Conservation (phyloP, 2,888 invertebrate species). For the Physocephala rufipes region DNA sequence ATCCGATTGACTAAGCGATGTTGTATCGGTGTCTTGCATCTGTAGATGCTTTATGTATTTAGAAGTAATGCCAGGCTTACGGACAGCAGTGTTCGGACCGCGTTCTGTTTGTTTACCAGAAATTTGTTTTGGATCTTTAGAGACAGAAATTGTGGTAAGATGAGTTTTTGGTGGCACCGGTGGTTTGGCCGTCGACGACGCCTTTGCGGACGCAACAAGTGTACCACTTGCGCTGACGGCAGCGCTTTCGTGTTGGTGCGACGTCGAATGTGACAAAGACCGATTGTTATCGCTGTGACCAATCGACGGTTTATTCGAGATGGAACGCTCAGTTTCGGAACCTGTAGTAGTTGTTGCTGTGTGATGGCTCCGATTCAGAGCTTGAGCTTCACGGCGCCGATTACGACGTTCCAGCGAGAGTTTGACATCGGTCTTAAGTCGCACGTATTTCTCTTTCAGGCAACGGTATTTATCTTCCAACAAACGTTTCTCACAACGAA, state of each 20-base stretch:
- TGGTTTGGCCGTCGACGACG: constrained; percentile 47
- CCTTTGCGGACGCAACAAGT: constrained; percentile 27
- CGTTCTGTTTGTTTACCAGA: constrained; percentile 49
- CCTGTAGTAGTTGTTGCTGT: constrained; percentile 77
- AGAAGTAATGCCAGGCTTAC: constrained; percentile 59
- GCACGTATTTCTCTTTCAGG: constrained; percentile 82
- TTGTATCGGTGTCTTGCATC: constrained; percentile 58
- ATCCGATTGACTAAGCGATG: constrained; percentile 64
- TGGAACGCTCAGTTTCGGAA: constrained; percentile 82
- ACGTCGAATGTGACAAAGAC: constrained; percentile 55
- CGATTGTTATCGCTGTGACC: constrained; percentile 65
- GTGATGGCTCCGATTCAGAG: constrained; percentile 54
- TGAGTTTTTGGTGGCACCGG: constrained; percentile 61
- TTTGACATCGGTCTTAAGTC: constrained; percentile 82
- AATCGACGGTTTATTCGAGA: constrained; percentile 73
- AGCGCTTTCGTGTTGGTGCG: constrained; percentile 47
- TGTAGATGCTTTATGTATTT: constrained; percentile 64
- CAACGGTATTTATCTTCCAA: constrained; percentile 82
- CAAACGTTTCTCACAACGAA: constrained; percentile 75
- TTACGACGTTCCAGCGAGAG: constrained; percentile 79
- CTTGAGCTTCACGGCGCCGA: constrained; percentile 71
- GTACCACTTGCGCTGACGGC: constrained; percentile 42
- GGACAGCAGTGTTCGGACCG: constrained; percentile 32
- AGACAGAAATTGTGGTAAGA: constrained; percentile 41
- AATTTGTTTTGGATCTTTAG: constrained; percentile 36